Conservation (phyloP, 1,140 invertebrate species). For the Nomia melanderi region DNA sequence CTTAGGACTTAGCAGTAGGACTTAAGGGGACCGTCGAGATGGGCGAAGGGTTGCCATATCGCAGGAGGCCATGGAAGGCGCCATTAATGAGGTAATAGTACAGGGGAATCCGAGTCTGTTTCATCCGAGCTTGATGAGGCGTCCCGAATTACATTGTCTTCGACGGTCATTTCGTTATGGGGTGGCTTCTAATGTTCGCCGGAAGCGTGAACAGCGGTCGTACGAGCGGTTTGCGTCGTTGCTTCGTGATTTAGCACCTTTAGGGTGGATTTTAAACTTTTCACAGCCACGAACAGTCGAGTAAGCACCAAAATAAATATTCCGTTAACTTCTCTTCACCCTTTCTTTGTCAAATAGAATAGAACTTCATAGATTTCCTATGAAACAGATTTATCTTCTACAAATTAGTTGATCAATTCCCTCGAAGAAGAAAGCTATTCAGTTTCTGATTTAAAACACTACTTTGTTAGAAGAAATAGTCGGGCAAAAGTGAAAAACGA, state of each 20-base stretch:
- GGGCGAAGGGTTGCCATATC: constrained; percentile 71
- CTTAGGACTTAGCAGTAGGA: constrained; percentile 73
- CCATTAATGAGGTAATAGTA: constrained; percentile 79
- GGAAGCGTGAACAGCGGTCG: constrained; percentile 29
- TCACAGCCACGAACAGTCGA: too few species aligned
- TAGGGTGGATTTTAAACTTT: not conserved
- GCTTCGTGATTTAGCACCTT: not conserved
- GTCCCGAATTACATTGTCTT: constrained; percentile 76
- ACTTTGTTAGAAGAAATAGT: not conserved
- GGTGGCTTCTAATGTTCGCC: constrained; percentile 28
- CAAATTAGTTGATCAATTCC: too few species aligned
- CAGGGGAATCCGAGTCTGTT: constrained; percentile 66
- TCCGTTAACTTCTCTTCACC: too few species aligned
- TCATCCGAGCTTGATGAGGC: constrained; percentile 77
- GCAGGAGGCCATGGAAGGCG: constrained; percentile 56
- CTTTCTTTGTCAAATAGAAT: too few species aligned
- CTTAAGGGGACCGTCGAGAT: constrained; percentile 52
- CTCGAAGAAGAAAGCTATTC: too few species aligned
- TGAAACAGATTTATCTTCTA: too few species aligned
- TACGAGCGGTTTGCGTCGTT: constrained; percentile 19
- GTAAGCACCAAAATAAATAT: too few species aligned
- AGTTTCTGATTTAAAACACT: too few species aligned
- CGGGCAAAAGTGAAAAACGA: not conserved
- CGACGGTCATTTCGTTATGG: constrained; percentile 56
- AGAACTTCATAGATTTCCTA: too few species aligned